phyloP scores from a whole-genome alignment of 2,797 vertebrate species.

The Peromyscus eremicus region DNA sequence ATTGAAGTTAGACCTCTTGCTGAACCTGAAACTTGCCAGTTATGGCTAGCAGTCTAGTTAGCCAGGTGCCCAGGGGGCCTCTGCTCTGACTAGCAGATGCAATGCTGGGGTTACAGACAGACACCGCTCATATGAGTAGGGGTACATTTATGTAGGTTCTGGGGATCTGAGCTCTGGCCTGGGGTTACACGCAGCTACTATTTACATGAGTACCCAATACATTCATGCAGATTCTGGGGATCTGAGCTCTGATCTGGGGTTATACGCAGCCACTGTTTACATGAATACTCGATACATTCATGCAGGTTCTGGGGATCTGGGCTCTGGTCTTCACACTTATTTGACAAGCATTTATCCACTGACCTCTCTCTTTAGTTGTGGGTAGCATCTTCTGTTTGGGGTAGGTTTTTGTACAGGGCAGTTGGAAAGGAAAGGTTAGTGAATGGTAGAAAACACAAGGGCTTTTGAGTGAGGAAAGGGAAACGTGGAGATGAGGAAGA shows the following conservation, averaged over 20 bases:
- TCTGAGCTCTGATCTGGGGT: neutral
- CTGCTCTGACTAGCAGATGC: neutral
- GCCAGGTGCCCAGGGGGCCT: neutral
- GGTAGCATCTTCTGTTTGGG: neutral
- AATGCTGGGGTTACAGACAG: neutral
- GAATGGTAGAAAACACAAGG: neutral
- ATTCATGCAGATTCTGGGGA: neutral
- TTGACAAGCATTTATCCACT: neutral
- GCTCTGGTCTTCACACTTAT: neutral
- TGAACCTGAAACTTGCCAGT: neutral
- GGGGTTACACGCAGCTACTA: accelerated
- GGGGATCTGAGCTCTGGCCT: neutral
- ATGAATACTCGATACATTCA: neutral
- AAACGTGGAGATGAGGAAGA: neutral
- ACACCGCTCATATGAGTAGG: too few species aligned
- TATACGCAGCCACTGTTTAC: neutral
- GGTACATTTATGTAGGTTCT: neutral
- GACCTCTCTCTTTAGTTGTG: neutral
- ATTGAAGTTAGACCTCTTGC: neutral
- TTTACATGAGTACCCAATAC: neutral
- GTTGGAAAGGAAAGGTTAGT: neutral
- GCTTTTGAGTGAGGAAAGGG: neutral
- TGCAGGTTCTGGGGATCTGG: neutral
- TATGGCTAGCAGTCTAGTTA: neutral
- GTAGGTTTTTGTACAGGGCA: neutral